Evolutionary conservation across 2,113 vertebrate species (phyloP).

Genomic region (Cygnus atratus): DNA sequence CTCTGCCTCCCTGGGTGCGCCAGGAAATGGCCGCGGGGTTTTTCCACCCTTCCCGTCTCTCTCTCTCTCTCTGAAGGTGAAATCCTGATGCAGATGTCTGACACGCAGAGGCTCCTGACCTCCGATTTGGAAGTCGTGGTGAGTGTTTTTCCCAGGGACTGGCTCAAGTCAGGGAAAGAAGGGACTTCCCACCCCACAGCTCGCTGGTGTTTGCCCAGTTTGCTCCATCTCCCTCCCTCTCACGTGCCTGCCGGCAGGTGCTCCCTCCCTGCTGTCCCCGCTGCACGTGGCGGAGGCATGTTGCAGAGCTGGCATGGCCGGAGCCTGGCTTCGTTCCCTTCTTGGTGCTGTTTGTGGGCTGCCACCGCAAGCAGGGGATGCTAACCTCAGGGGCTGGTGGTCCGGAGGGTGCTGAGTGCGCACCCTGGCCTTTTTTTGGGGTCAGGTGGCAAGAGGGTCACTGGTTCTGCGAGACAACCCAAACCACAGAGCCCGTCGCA

Average conservation of each 20-base stretch:
- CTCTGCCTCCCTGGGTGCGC: not conserved
- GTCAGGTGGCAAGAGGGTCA: not conserved
- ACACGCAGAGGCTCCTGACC: conserved; percentile 85
- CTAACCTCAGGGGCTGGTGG: no score
- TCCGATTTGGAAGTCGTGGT: conserved; percentile 87
- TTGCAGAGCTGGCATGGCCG: not conserved
- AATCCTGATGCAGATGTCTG: conserved; percentile 88
- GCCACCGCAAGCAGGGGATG: not conserved
- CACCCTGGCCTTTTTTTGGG: not conserved
- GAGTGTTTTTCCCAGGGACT: conserved; percentile 41
- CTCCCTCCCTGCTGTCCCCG: not conserved
- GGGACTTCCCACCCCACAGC: not conserved
- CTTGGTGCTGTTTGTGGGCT: not conserved
- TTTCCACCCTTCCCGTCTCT: not conserved
- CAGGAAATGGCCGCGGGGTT: not conserved
- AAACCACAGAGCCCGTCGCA: not conserved
- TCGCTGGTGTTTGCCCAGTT: not conserved
- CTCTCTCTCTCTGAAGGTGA: conserved; percentile 78
- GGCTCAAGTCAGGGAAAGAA: not conserved
- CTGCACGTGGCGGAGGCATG: not conserved
- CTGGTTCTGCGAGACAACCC: not conserved
- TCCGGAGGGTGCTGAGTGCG: not conserved
- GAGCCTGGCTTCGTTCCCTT: not conserved
- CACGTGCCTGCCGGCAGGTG: not conserved
- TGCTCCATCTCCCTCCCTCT: not conserved